Evolutionary conservation across 2,113 vertebrate genomes (phyloP).

Genomic region (Delphinus delphis): DNA sequence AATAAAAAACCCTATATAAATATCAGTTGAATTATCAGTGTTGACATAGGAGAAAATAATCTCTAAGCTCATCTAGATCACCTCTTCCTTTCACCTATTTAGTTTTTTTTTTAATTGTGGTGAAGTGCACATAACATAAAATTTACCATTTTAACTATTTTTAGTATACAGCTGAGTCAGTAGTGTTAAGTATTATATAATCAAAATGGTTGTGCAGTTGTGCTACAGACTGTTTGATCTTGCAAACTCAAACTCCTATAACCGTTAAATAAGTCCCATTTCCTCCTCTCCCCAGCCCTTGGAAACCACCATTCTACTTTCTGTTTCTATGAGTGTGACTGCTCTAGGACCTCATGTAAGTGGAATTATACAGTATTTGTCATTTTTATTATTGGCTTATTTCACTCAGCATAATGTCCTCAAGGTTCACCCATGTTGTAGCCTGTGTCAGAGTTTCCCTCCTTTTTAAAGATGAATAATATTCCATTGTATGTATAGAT

Average conservation of each 20-base stretch:
- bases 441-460: not conserved
- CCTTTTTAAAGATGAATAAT: not conserved
- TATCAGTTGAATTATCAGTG: not conserved
- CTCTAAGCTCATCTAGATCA: not conserved
- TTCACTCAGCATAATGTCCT: not conserved
- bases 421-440: not conserved
- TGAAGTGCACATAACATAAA: not conserved
- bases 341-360: not conserved
- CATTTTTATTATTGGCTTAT: not conserved
- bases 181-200: not conserved
- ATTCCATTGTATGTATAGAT: not conserved
- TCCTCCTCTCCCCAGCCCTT: fast-evolving
- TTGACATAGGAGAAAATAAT: not conserved
- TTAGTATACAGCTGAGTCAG: not conserved
- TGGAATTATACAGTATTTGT: not conserved
- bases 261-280: not conserved
- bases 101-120: not conserved
- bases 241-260: not conserved
- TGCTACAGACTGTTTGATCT: not conserved
- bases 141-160: not conserved
- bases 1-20: not conserved
- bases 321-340: not conserved
- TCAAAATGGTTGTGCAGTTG: not conserved
- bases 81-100: not conserved
- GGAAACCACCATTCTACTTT: not conserved